These are phyloP conservation scores for Budorcas taxicolor DNA, from an alignment of 2,113 vertebrate genomes.

Conservation along the genomic window DNA sequence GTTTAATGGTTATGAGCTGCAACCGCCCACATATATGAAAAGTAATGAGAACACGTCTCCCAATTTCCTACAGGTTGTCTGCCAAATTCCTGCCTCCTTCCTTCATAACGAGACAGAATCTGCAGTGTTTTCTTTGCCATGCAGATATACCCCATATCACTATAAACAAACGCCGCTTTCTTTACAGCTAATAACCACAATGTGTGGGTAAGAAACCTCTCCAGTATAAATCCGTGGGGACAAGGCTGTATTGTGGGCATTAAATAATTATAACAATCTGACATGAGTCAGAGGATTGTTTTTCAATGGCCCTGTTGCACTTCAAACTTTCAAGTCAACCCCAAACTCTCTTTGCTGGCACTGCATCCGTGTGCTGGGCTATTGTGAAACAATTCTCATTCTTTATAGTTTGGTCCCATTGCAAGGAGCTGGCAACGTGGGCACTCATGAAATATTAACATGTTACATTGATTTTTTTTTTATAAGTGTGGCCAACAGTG, in stretches of 20 bases:
- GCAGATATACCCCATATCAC: conserved; percentile 79
- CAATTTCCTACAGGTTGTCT: conserved; percentile 68
- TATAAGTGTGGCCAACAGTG: conserved; percentile 67
- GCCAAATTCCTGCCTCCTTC: conserved; percentile 73
- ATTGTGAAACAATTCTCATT: conserved; percentile 69
- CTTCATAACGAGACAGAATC: conserved; percentile 65
- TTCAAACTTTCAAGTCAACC: conserved; percentile 74
- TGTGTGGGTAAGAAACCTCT: conserved; percentile 81
- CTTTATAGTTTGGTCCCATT: conserved; percentile 56
- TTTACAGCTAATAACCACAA: conserved; percentile 79
- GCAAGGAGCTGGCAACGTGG: conserved; percentile 68
- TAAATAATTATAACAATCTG: conserved; percentile 82
- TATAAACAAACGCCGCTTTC: conserved; percentile 81
- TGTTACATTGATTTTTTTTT: conserved; percentile 66
- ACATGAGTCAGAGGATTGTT: conserved; percentile 79
- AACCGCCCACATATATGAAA: conserved; percentile 54
- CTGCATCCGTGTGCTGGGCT: conserved; percentile 27
- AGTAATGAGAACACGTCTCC: conserved; percentile 62
- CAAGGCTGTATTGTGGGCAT: conserved; percentile 80
- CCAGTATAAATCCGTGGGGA: conserved; percentile 79
- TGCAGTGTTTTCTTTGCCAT: conserved; percentile 78
- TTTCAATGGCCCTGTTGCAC: conserved; percentile 78
- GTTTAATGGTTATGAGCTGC: conserved; percentile 37
- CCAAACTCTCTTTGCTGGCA: conserved; percentile 69
- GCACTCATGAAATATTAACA: conserved; percentile 74